Base-by-base conservation (phyloP, 2,797 vertebrate genomes). In the Oophaga sylvatica region DNA sequence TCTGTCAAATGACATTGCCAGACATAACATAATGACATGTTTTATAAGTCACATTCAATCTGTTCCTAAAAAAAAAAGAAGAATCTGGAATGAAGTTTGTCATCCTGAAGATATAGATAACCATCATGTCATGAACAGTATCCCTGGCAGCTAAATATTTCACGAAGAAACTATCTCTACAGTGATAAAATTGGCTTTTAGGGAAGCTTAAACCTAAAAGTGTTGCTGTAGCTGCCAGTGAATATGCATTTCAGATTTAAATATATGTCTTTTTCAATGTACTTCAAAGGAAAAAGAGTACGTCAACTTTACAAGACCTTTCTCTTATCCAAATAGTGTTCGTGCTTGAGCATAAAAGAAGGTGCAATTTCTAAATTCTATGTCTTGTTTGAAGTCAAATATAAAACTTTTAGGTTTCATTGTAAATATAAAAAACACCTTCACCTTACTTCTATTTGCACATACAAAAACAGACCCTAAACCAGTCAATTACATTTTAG, bases 201-300 rank as follows among this genome's bases (percentile, higher is more conserved):
- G 85, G 65, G 78, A 86, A 86, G 9, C 26, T 79, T 65, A 35
- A 20, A 35, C 68, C 31, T 65, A 87, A 82, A 78, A 78, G 59
- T 76, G 75, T 60, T 60, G 80, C 65, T 80, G 31, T 80, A 68
- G 80, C 86, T 70, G 73, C 60, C 80, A 87, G 60, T 78, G 26
- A 63, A 75, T 83, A 68, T 87, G 80, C 80, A 78, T 87, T 81
- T 87, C 29, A 62, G 26, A 68, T 87, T 81, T 87, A 87, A 83
- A 70, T 87, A 77, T 77, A 78, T 77, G 80, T 83, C 45, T 87
- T 83, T 87, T 59, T 53, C 60, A 59, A 70, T 60, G 62, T 68
- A 63, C 62, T 68, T 87, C 73, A 83, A 79, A 82, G 59, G 48
- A 81, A 75, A 81, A 81, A 60, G 57, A 81, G 9, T 68, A 75